Base-by-base conservation (phyloP, 2,797 vertebrate genomes). In the Melanogrammus aeglefinus region DNA sequence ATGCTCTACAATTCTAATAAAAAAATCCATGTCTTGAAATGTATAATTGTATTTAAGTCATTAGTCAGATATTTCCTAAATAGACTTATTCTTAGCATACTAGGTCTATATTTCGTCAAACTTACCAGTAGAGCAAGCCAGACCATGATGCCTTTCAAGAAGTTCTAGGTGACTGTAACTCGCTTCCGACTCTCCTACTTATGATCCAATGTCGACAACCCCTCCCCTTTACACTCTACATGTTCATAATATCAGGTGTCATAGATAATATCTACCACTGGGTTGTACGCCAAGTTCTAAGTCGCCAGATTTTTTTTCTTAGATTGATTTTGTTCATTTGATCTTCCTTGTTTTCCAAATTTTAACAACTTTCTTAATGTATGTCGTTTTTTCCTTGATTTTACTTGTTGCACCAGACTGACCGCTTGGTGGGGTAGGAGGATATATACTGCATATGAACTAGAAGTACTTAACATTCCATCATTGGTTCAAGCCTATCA, bases 61-160 rank as follows among this genome's bases (percentile, higher is more conserved):
- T 57, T 57, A 44, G 38, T 39, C 14, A 16, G 41, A 16, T 2
- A 44, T 44, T 44, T 44, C 41, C 5, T 51, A 51, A 51, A 21
- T 21, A 51, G 47, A 16, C 47, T 16, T 21, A 51, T 39, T 39
- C 9, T 9, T 10, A 9, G 38, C 38, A 39, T 39, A 39, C 38
- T 47, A 47, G 44, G 44, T 13, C 47, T 57, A 14, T 57, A 57
- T 57, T 21, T 21, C 3, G 5, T 57, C 4, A 0, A 79, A 88
- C 89, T 0, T 87, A 91, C 89, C 86, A 87, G 38, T 47, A 90
- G 39, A 41, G 78, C 7, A 70, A 83, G 39, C 75, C 4, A 6
- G 1, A 82, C 72, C 91, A 92, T 91, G 80, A 74, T 84, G 76
- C 9, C 35, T 21, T 41, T 63, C 79, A 6, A 13, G 31, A 21